Evolutionary conservation across 1,140 invertebrate species (phyloP), one percentile per base, ranked within the genome.

Genomic region (Eriosoma lanigerum): DNA sequence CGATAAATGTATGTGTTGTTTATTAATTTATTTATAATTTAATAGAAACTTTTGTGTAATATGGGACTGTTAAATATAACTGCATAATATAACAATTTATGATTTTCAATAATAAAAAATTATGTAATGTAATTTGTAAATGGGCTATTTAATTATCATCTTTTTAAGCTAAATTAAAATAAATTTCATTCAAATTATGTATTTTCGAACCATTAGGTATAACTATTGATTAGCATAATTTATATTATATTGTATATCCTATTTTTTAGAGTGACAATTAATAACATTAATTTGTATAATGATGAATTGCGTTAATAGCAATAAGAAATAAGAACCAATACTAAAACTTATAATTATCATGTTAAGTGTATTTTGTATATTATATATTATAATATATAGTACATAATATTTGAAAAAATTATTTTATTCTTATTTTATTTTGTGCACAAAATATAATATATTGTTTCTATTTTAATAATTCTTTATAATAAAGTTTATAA

Each of bases 391-490:
- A 68, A n/a, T 1, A 12, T 48, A 68, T 68, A 68, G 66, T 26
- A 26, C 21, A 24, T 68, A 38, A 4, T 38, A 24, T 17, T 68
- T 48, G 5, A 48, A 9, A 24, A 46, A 21, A 24, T 24, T 19
- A 68, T 68, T 68, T 46, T 68, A 46, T 46, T 58, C 21, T 58
- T 21, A 24, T 58, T 48, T 48, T 48, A 48, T 48, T 58, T 13
- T 26, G 38, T 68, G 44, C 66, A 68, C 66, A 48, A 68, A 68
- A 46, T 48, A 48, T 26, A 44, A 44, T 24, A 48, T 48, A 68
- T 68, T 68, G 66, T 68, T 68, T 68, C 66, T 68, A 68, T 68
- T 48, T 68, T 48, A 48, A 48, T 68, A 68, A 68, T 26, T 68
- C 13, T 24, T 24, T 68, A 68, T 2, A 46, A 68, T 68, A 32